phyloP scores from a whole-genome alignment of 2,797 vertebrate genomes.

The Distichodus sexfasciatus region DNA sequence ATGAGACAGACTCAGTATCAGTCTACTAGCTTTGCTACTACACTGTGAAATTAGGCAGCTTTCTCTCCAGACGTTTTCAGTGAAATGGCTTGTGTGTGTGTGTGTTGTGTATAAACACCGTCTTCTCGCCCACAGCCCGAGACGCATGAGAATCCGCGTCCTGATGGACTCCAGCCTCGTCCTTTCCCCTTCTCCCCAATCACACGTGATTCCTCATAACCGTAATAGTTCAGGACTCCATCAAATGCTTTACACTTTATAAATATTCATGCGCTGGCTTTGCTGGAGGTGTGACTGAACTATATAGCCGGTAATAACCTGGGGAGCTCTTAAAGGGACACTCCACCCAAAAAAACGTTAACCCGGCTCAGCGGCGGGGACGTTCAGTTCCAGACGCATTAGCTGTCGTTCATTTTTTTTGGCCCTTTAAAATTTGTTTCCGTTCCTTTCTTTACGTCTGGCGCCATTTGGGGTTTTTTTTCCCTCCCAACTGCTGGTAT shows the following conservation, averaged over 20 bases:
- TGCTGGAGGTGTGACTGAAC: conserved; percentile 47
- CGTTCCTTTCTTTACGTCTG: conserved; percentile 55
- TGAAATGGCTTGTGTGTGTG: conserved; percentile 40
- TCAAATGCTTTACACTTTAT: conserved; percentile 52
- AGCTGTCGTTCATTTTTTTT: too few species aligned
- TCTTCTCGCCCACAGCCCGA: not conserved
- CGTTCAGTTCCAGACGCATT: too few species aligned
- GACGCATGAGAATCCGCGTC: not conserved
- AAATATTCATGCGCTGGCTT: conserved; percentile 52
- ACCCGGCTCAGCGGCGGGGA: too few species aligned
- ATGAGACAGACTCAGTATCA: too few species aligned
- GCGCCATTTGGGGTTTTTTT: conserved; percentile 50
- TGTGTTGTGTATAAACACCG: conserved; percentile 43
- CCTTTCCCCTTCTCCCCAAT: too few species aligned
- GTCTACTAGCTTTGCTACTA: conserved; percentile 30
- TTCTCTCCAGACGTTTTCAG: conserved; percentile 48
- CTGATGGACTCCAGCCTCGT: not conserved
- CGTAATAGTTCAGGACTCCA: conserved; percentile 43
- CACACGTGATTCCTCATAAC: conserved; percentile 39
- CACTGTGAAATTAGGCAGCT: conserved; percentile 53
- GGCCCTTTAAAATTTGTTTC: conserved; percentile 64
- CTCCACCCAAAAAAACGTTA: too few species aligned
- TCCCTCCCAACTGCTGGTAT: too few species aligned
- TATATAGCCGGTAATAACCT: conserved; percentile 55
- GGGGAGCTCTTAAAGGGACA: conserved; percentile 63